Conservation (phyloP, 92 coral and sea anemone genomes). For the Isaurus tuberculatus region DNA sequence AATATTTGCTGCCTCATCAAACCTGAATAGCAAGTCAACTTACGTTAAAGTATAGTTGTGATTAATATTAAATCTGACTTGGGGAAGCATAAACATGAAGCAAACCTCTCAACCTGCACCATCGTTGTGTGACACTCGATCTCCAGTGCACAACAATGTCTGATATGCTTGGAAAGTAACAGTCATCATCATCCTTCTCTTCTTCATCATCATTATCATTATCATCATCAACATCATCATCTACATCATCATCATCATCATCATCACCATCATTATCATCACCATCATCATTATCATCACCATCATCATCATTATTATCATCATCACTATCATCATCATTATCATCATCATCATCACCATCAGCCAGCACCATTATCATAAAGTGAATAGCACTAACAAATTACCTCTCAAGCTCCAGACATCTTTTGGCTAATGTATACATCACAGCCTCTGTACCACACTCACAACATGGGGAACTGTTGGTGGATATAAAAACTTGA, state of each 20-base stretch:
- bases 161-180: no score
- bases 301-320: neutral
- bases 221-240: no score
- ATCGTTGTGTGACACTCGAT: no score
- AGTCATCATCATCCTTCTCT: no score
- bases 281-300: neutral
- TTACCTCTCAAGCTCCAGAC: constrained; percentile 16
- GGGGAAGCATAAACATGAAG: no score
- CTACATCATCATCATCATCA: neutral
- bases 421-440: constrained; percentile 20
- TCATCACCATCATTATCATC: neutral
- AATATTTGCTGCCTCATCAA: constrained; percentile 22
- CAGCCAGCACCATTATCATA: no score
- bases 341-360: neutral
- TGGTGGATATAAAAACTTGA: neutral
- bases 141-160: no score
- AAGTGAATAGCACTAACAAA: neutral
- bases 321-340: neutral
- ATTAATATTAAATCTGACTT: no score
- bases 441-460: constrained; percentile 5
- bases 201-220: no score
- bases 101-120: no score
- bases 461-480: neutral
- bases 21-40: constrained; percentile 4
- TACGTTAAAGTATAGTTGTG: neutral